phyloP scores from a whole-genome alignment of 35 echinoderm and acorn worm genomes.

The Lytechinus pictus region DNA sequence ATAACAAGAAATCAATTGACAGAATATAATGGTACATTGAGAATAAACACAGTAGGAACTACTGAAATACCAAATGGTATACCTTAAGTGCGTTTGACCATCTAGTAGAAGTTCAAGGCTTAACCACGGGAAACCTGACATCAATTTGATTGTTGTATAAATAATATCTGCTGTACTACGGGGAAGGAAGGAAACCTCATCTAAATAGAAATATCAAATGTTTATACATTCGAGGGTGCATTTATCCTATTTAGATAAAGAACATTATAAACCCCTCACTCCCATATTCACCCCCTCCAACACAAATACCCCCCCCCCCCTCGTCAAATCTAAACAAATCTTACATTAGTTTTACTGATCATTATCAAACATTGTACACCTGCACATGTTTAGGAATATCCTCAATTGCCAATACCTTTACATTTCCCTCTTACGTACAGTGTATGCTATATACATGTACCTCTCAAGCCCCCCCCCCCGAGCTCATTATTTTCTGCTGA shows the following conservation, averaged over 20 bases:
- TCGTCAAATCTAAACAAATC: no score
- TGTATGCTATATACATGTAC: not conserved
- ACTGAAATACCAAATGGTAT: no score
- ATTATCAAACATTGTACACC: no score
- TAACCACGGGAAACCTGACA: not conserved
- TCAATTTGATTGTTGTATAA: not conserved
- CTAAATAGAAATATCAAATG: not conserved
- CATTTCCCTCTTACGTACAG: no score
- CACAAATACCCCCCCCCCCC: no score
- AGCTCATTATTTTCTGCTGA: not conserved
- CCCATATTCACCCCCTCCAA: not conserved
- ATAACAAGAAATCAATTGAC: not conserved
- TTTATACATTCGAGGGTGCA: not conserved
- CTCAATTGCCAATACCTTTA: no score
- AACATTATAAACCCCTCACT: not conserved
- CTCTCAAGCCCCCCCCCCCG: not conserved
- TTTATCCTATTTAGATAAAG: not conserved
- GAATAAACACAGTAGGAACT: no score
- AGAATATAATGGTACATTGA: not conserved
- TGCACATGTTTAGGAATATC: no score
- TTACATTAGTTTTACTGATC: no score
- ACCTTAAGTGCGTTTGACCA: no score
- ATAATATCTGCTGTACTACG: not conserved
- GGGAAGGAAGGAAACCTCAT: not conserved
- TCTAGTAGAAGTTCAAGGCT: not conserved